phyloP scores from a whole-genome alignment of 2,888 invertebrate species.

The Drosophila nigricruria region DNA sequence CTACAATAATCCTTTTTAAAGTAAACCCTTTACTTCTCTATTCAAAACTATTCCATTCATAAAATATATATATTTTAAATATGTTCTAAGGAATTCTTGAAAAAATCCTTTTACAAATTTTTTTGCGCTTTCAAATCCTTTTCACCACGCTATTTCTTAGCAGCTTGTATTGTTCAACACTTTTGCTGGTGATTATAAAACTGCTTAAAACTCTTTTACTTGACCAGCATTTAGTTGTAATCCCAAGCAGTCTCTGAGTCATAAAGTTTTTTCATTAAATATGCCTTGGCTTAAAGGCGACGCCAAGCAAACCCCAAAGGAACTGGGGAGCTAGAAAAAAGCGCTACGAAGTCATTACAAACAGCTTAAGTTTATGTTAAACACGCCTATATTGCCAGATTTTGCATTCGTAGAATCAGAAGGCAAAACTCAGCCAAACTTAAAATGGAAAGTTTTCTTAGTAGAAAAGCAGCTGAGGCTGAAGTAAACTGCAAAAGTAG shows the following conservation, averaged over 20 bases:
- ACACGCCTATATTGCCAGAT: slow-evolving; percentile 76
- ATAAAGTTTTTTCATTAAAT: slow-evolving; percentile 70
- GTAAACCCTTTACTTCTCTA: too few species aligned
- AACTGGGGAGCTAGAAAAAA: slow-evolving; percentile 14
- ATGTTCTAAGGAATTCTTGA: not conserved
- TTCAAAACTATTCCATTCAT: not conserved
- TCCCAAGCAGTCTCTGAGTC: slow-evolving; percentile 9
- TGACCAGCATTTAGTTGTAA: slow-evolving; percentile 27
- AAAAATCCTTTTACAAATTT: not conserved
- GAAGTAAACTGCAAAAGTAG: slow-evolving; percentile 52
- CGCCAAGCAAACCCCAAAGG: not conserved
- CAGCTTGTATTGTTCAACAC: slow-evolving; percentile 7
- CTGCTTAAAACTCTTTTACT: slow-evolving; percentile 9
- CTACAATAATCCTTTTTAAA: not conserved
- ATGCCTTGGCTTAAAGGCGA: slow-evolving; percentile 44
- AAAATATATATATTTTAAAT: not conserved
- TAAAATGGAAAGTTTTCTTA: slow-evolving; percentile 47
- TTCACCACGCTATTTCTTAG: not conserved
- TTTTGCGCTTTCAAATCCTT: not conserved
- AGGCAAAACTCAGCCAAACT: slow-evolving; percentile 28
- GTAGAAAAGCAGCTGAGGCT: slow-evolving; percentile 35
- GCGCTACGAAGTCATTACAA: slow-evolving; percentile 74
- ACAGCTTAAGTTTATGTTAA: slow-evolving; percentile 78
- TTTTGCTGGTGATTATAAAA: slow-evolving; percentile 17
- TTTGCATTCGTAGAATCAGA: slow-evolving; percentile 65